These are phyloP conservation scores for Danio albolineatus DNA, from an alignment of 2,797 vertebrate species.

Conservation along the genomic window DNA sequence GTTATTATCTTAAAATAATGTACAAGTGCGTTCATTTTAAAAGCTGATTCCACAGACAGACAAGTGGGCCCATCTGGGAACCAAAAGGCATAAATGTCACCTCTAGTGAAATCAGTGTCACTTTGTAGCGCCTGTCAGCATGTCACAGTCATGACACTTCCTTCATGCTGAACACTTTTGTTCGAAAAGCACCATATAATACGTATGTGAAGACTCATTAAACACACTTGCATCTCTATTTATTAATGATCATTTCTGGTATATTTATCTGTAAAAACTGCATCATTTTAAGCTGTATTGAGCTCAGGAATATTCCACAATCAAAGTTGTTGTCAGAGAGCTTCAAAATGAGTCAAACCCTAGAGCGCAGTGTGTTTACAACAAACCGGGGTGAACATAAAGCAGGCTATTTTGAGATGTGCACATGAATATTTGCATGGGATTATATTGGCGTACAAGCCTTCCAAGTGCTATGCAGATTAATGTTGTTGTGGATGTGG, in stretches of 20 bases:
- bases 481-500: background rate
- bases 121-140: slow-evolving; percentile 27
- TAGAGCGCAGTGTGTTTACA: background rate
- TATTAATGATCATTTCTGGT: no score
- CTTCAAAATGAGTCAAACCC: background rate
- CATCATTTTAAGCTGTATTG: background rate
- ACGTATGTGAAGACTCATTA: background rate
- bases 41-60: slow-evolving; percentile 2
- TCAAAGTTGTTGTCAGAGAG: slow-evolving; percentile 2
- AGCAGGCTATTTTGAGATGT: slow-evolving; percentile 18
- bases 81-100: slow-evolving; percentile 46
- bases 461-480: background rate
- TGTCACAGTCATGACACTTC: slow-evolving; percentile 18
- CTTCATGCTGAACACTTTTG: background rate
- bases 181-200: background rate
- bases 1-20: slow-evolving; percentile 2
- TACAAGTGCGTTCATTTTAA: background rate
- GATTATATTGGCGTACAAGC: background rate
- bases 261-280: no score
- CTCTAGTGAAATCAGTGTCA: slow-evolving; percentile 34
- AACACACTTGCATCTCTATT: background rate
- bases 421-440: background rate
- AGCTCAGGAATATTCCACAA: background rate
- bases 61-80: slow-evolving; percentile 32
- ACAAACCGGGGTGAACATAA: slow-evolving; percentile 17